Evolutionary conservation across 2,113 vertebrate species (phyloP), one percentile per base, ranked within the genome.

Genomic region (Periophthalmodon schlosseri): DNA sequence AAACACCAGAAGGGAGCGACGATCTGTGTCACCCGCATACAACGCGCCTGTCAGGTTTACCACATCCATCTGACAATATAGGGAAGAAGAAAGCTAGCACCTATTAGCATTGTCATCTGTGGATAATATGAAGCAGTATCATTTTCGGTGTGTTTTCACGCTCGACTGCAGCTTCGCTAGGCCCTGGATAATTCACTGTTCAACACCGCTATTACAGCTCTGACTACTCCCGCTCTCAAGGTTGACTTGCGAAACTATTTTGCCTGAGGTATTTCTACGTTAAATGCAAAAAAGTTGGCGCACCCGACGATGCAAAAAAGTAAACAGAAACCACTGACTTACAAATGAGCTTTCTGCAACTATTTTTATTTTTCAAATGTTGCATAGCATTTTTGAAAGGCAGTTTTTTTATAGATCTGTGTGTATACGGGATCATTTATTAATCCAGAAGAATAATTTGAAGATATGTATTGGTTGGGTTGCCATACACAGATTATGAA

Each of bases 1-100:
- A 67, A 68, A 61, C 79, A 85, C 84, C 81, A 74, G 72, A 82
- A 63, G 58, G n/a, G 60, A 65, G 67, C 15, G 58, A 24, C 28
- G 60, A 56, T 28, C 28, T 58, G 44, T 44, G 36, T 60, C 57
- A 28, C 5, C n/a, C 68, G 67, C 49, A 60, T 20, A 56, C 70
- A 70, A 68, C 58, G 73, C 79, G 23, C 14, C 63, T 78, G 78
- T 86, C 76, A 70, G 64, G 20, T 78, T 69, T n/a, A 63, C 56
- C 33, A 34, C 34, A 47, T 36, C 73, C 78, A 76, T 76, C 78
- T 77, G 74, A 74, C 66, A 68, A 73, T 65, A 64, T 47, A 44
- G 8, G 70, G 52, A 56, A 65, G 73, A 63, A 70, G 47, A 33
- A 60, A 71, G 72, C 65, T 9, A 39, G 24, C 47, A 68, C n/a